phyloP scores from a whole-genome alignment of 2,113 vertebrate genomes.

The Phoxinus phoxinus region DNA sequence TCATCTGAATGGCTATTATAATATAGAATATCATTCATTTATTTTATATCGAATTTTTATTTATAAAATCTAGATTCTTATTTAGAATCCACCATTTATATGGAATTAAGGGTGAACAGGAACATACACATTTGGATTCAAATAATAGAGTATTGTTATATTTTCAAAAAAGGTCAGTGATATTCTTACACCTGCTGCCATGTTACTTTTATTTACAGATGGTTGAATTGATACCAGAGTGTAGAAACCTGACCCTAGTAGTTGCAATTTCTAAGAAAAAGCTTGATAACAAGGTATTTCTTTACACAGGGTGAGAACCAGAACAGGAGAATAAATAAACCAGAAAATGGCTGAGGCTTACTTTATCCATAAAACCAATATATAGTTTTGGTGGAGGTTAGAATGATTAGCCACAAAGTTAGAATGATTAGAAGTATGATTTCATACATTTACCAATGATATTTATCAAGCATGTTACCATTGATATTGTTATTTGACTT shows the following conservation, averaged over 20 bases:
- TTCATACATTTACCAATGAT: background rate
- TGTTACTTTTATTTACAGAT: background rate
- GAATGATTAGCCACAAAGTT: too few species aligned
- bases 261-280: background rate
- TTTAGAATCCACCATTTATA: background rate
- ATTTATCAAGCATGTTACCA: background rate
- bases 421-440: background rate
- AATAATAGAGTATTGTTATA: background rate
- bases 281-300: constrained; percentile 8
- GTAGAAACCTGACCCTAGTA: background rate
- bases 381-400: background rate
- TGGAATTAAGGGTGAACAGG: background rate
- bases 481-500: background rate
- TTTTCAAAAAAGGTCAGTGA: background rate
- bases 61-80: too few species aligned
- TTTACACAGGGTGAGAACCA: background rate
- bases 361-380: background rate
- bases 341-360: background rate
- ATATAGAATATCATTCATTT: background rate
- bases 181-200: background rate
- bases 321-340: background rate
- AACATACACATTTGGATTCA: background rate
- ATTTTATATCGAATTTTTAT: background rate
- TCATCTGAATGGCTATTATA: background rate
- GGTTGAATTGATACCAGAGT: background rate